Evolutionary conservation across 2,888 invertebrate genomes (phyloP).

Genomic region (Anticlea derivata): DNA sequence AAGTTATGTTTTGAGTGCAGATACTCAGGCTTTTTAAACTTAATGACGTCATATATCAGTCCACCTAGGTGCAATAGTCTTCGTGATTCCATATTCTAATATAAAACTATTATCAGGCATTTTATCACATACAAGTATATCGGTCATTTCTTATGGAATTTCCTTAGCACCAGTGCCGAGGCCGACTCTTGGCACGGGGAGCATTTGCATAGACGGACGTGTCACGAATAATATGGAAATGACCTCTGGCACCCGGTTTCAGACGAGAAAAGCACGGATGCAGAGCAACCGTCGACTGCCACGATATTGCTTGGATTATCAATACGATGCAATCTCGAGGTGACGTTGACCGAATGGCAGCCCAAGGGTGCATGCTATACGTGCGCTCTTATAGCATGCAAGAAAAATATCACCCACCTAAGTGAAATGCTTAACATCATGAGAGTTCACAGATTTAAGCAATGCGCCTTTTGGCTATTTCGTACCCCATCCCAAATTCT

Average conservation of each 20-base stretch:
- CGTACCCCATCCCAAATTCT: conserved; percentile 21
- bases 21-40: too few species aligned
- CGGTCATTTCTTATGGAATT: conserved; percentile 27
- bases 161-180: conserved; percentile 31
- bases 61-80: too few species aligned
- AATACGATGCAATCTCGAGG: conserved; percentile 43
- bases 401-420: not conserved
- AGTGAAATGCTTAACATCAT: not conserved
- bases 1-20: too few species aligned
- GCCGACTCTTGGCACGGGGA: conserved; percentile 45
- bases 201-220: conserved; percentile 80
- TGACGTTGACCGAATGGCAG: conserved; percentile 18
- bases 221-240: conserved; percentile 80
- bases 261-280: conserved; percentile 44
- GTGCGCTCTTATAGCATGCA: not conserved
- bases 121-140: conserved; percentile 5
- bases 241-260: conserved; percentile 47
- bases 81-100: too few species aligned
- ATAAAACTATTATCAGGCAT: too few species aligned
- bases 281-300: conserved; percentile 47
- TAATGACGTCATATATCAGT: too few species aligned
- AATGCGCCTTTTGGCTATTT: conserved; percentile 1
- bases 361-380: conserved; percentile 2
- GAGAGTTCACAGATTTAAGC: not conserved
- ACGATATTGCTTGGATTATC: conserved; percentile 70